phyloP scores from a whole-genome alignment of 2,797 vertebrate genomes.

The Catostomus latipinnis region DNA sequence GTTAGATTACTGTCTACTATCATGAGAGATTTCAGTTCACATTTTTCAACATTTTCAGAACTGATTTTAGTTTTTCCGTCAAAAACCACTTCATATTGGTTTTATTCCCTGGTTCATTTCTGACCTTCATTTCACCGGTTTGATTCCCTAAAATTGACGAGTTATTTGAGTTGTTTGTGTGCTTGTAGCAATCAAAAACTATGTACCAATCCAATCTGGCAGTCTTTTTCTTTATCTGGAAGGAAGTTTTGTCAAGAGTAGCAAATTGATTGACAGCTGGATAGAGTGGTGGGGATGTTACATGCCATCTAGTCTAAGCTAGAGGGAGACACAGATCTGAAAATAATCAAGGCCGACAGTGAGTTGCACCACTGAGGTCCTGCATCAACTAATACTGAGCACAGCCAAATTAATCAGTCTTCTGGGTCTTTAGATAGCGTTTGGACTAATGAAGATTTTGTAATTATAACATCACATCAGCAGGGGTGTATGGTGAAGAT shows the following conservation, averaged over 20 bases:
- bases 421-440: conserved; percentile 67
- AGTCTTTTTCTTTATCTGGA: conserved; percentile 21
- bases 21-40: too few relatives aligned
- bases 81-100: too few relatives aligned
- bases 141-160: background rate
- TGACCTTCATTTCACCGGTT: background rate
- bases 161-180: background rate
- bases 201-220: background rate
- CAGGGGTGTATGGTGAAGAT: conserved; percentile 56
- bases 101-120: background rate
- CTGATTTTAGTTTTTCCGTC: too few relatives aligned
- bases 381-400: conserved; percentile 42
- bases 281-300: conserved; percentile 19
- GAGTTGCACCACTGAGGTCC: conserved; percentile 43
- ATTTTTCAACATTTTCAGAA: too few relatives aligned
- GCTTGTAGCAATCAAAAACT: background rate
- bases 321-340: conserved; percentile 28
- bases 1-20: too few relatives aligned
- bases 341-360: conserved; percentile 47
- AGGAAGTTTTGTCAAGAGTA: conserved; percentile 19
- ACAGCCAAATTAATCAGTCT: conserved; percentile 64
- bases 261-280: conserved; percentile 38
- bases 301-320: conserved; percentile 14
- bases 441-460: conserved; percentile 72
- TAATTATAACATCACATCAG: conserved; percentile 63